These are phyloP conservation scores for Noturus placidus DNA, from an alignment of 2,113 vertebrate species.

Conservation along the genomic window DNA sequence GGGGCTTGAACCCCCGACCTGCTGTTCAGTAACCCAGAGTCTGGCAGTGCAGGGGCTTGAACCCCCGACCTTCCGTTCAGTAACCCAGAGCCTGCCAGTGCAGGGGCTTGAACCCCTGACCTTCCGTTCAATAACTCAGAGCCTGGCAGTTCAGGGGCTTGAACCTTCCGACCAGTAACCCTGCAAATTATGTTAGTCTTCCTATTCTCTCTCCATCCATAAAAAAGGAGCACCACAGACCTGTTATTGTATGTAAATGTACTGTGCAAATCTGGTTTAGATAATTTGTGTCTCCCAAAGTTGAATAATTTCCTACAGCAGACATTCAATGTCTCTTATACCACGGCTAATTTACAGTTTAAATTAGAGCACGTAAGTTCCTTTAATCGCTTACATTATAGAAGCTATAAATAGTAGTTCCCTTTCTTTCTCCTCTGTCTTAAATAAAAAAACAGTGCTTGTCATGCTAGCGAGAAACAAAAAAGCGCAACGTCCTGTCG, in stretches of 20 bases:
- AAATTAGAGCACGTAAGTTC: background rate
- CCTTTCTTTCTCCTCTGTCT: background rate
- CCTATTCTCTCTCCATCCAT: background rate
- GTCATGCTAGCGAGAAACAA: background rate
- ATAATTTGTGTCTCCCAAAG: background rate
- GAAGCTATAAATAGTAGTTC: background rate
- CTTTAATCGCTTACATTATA: background rate
- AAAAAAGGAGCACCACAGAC: background rate
- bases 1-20: too few species aligned
- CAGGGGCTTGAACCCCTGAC: too few species aligned
- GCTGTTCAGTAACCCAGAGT: too few species aligned
- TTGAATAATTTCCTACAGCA: background rate
- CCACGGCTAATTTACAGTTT: background rate
- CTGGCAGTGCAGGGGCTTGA: too few species aligned
- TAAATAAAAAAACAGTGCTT: background rate
- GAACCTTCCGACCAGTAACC: too few species aligned
- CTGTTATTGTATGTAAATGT: background rate
- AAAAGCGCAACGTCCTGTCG: background rate
- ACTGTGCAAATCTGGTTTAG: background rate
- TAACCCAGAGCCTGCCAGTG: too few species aligned
- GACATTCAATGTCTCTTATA: background rate
- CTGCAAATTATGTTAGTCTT: background rate
- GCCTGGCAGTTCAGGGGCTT: too few species aligned
- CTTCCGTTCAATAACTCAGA: too few species aligned
- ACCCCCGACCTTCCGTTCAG: too few species aligned